Percentiles rank a stretch among this genome's conserved stretches.
Evolutionary conservation across 2,888 invertebrate genomes (phyloP).

Genomic region (Tiliacea aurago): DNA sequence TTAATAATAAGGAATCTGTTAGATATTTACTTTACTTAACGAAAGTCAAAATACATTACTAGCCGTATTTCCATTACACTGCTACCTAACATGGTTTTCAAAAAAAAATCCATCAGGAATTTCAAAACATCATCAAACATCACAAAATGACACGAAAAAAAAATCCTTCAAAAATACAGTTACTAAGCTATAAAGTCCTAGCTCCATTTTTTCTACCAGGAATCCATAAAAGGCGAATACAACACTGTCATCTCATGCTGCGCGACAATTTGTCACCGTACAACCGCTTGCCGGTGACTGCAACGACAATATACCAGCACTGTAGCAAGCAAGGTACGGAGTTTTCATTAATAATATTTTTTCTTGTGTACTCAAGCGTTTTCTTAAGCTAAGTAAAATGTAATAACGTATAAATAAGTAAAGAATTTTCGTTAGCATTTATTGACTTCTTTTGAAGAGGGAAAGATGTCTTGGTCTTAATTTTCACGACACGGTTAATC

Average conservation of each 20-base stretch:
- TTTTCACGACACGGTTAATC: too few species aligned
- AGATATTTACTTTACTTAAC: not conserved
- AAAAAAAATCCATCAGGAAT: not conserved
- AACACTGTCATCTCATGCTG: constrained; percentile 64
- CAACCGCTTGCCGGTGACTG: constrained; percentile 65
- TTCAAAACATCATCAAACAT: not conserved
- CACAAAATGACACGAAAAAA: not conserved
- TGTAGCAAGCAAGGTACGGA: constrained; percentile 34
- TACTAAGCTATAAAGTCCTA: constrained; percentile 4
- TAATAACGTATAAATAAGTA: not conserved
- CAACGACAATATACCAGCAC: constrained; percentile 46
- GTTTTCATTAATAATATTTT: constrained; percentile 55
- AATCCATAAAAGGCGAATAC: constrained; percentile 56
- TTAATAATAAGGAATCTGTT: not conserved
- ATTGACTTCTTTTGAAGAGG: not conserved
- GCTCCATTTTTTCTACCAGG: constrained; percentile 39
- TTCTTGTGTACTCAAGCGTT: constrained; percentile 17
- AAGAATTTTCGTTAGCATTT: not conserved
- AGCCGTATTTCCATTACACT: not conserved
- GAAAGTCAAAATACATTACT: not conserved
- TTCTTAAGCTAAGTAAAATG: constrained; percentile 19
- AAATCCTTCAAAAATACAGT: not conserved
- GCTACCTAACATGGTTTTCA: too few species aligned
- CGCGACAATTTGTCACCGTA: constrained; percentile 66
- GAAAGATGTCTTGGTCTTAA: not conserved